These are phyloP conservation scores for Allophyes oxyacanthae DNA, from an alignment of 2,888 invertebrate species.

Conservation along the genomic window DNA sequence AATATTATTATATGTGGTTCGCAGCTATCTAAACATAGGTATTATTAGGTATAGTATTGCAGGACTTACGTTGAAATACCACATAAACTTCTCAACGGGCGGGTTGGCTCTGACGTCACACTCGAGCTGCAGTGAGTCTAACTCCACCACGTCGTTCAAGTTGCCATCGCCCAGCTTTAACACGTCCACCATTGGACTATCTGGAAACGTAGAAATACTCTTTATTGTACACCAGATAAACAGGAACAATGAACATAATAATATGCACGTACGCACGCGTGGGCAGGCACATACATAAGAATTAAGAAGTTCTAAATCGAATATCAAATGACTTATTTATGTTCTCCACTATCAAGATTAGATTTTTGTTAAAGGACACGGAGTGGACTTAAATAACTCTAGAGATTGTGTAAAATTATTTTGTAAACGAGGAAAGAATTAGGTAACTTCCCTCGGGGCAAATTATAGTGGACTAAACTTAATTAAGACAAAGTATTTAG, in stretches of 20 bases:
- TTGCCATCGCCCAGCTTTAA: conserved; percentile 73
- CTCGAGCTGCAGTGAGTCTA: conserved; percentile 78
- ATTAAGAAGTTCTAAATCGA: too few relatives aligned
- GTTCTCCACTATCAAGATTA: too few relatives aligned
- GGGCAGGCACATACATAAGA: too few relatives aligned
- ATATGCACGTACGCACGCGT: too few relatives aligned
- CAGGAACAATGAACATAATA: too few relatives aligned
- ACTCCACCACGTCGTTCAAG: conserved; percentile 77
- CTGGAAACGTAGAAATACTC: conserved; percentile 65
- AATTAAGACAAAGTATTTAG: conserved; percentile 27
- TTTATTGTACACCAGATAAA: too few relatives aligned
- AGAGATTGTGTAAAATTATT: background rate
- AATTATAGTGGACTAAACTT: conserved; percentile 6
- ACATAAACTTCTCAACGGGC: conserved; percentile 75
- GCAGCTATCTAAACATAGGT: too few relatives aligned
- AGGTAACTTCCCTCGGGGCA: conserved; percentile 39
- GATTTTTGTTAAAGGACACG: background rate
- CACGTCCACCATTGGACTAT: conserved; percentile 84
- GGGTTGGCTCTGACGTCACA: conserved; percentile 85
- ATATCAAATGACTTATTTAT: too few relatives aligned
- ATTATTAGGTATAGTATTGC: background rate
- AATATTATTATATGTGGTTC: too few relatives aligned
- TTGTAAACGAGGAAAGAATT: conserved; percentile 1
- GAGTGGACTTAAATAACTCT: background rate
- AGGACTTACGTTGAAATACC: conserved; percentile 84